Percentiles rank a stretch among this genome's conserved stretches.
phyloP scores from a whole-genome alignment of 1,140 invertebrate species.

The Pentalonia nigronervosa region DNA sequence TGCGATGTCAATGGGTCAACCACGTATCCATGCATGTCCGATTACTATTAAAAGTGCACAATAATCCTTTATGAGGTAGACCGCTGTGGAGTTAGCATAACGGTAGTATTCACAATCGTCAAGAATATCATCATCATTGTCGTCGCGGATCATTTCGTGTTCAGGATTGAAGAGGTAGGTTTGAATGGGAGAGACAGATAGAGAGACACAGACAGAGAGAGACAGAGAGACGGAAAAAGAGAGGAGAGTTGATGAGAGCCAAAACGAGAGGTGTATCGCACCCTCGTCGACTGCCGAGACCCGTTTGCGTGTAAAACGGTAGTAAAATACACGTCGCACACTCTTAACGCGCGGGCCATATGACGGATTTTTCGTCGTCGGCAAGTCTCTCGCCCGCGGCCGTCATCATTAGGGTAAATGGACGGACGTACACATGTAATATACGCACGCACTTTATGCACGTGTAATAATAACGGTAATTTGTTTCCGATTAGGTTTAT shows the following conservation, averaged over 20 bases:
- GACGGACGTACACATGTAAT: background rate
- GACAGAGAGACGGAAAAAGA: background rate
- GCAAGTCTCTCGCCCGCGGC: background rate
- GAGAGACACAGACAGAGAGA: background rate
- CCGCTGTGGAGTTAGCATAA: too few species aligned
- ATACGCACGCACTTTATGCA: background rate
- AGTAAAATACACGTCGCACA: background rate
- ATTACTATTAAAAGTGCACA: too few species aligned
- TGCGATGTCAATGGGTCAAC: background rate
- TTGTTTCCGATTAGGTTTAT: conserved; percentile 22
- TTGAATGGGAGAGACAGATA: too few species aligned
- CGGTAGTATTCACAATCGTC: too few species aligned
- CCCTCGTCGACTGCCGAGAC: background rate
- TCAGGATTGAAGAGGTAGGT: too few species aligned
- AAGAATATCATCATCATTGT: too few species aligned
- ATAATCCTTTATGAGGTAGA: too few species aligned
- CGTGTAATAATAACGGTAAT: background rate
- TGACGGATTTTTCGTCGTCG: conserved; percentile 3
- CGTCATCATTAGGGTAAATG: background rate
- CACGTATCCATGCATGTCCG: too few species aligned
- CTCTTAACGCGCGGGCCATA: background rate
- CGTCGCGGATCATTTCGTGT: too few species aligned
- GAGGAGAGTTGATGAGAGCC: background rate
- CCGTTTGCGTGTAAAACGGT: conserved; percentile 22
- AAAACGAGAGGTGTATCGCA: background rate